phyloP scores from a whole-genome alignment of 2,888 invertebrate genomes.

The Leucoptera coffeella region DNA sequence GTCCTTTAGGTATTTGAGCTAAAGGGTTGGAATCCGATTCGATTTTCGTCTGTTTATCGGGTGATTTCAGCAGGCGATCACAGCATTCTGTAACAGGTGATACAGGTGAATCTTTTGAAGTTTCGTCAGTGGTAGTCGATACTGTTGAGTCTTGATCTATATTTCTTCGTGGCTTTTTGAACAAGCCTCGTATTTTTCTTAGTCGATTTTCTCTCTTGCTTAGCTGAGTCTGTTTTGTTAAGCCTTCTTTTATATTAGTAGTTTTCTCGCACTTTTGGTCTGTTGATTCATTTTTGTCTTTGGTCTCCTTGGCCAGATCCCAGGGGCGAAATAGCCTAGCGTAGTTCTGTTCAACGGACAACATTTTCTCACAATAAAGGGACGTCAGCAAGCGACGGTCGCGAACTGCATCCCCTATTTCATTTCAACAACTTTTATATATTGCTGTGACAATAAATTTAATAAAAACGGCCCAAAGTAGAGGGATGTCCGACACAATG shows the following conservation, averaged over 20 bases:
- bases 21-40: constrained; percentile 1
- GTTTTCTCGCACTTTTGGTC: constrained; percentile 10
- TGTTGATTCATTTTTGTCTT: constrained; percentile 9
- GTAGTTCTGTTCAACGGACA: constrained; percentile 27
- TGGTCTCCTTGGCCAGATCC: constrained; percentile 45
- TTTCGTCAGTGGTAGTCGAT: constrained; percentile 42
- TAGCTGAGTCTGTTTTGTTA: constrained; percentile 20
- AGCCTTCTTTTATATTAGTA: constrained; percentile 10
- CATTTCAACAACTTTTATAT: constrained; percentile 48
- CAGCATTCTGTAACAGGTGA: constrained; percentile 29
- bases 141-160: constrained; percentile 51
- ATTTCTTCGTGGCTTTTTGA: constrained; percentile 22
- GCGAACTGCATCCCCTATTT: constrained; percentile 38
- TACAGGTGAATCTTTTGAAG: constrained; percentile 21
- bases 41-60: constrained; percentile 8
- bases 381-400: constrained; percentile 22
- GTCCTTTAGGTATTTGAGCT: not conserved
- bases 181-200: constrained; percentile 37
- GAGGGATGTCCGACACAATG: constrained; percentile 34
- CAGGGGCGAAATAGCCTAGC: constrained; percentile 58
- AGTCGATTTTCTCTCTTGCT: constrained; percentile 30
- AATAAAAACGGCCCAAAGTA: constrained; percentile 38
- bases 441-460: constrained; percentile 50
- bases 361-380: constrained; percentile 18
- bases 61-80: constrained; percentile 25